A percentile compares a stretch with the other conserved stretches of the same genome.
These are phyloP conservation scores for Drosophila multiciliata DNA, from an alignment of 2,888 invertebrate genomes.

Conservation along the genomic window DNA sequence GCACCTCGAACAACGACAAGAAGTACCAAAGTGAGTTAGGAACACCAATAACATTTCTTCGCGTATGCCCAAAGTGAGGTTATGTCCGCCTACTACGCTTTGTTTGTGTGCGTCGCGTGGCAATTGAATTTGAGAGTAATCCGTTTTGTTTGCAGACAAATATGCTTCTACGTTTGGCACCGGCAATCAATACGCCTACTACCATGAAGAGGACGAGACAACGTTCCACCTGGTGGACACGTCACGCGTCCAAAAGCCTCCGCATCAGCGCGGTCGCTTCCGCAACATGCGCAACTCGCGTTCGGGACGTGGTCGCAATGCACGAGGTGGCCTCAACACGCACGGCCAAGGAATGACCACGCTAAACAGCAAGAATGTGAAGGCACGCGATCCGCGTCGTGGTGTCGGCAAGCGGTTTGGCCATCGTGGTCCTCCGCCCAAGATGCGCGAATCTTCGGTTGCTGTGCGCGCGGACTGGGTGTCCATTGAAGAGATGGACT, in stretches of 20 bases:
- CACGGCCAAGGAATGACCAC: conserved; percentile 91
- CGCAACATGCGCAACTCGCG: conserved; percentile 90
- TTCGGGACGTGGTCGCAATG: conserved; percentile 86
- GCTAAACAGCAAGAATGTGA: conserved; percentile 92
- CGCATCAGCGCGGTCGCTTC: conserved; percentile 97
- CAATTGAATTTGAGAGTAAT: conserved; percentile 45
- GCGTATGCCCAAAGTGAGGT: conserved; percentile 68
- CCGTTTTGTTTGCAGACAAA: conserved; percentile 86
- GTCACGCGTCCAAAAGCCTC: conserved; percentile 95
- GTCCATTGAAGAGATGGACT: conserved; percentile 99
- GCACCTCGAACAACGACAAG: conserved; percentile 96
- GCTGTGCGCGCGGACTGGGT: conserved; percentile 98
- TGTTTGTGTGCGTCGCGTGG: conserved; percentile 78
- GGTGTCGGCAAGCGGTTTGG: conserved; percentile 81
- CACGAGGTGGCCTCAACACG: conserved; percentile 89
- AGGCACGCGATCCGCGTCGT: conserved; percentile 92
- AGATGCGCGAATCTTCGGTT: conserved; percentile 98
- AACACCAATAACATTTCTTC: background rate
- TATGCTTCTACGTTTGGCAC: conserved; percentile 97
- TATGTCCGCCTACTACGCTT: conserved; percentile 54
- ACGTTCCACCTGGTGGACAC: conserved; percentile 99
- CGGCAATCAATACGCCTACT: conserved; percentile 98
- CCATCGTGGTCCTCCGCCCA: conserved; percentile 92
- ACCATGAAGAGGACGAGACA: conserved; percentile 99
- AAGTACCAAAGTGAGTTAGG: conserved; percentile 90